A percentile compares a stretch with the other conserved stretches of the same genome.
These are phyloP conservation scores for Bombus waltoni DNA, from an alignment of 1,140 invertebrate genomes.

Conservation along the genomic window DNA sequence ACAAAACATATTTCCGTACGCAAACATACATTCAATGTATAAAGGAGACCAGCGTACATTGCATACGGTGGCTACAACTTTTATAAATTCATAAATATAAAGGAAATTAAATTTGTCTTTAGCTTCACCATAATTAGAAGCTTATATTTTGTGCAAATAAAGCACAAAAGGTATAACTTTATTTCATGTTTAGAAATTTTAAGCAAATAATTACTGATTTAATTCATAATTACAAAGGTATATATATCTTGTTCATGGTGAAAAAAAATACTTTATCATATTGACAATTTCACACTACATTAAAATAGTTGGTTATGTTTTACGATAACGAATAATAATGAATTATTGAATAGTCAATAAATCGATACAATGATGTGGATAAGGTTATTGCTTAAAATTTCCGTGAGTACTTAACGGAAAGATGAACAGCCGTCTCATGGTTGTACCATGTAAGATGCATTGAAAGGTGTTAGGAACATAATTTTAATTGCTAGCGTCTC, in stretches of 20 bases:
- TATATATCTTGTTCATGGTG: no score
- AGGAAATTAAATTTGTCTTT: constrained; percentile 33
- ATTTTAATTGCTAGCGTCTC: constrained; percentile 66
- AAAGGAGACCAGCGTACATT: constrained; percentile 32
- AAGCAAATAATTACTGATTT: constrained; percentile 36
- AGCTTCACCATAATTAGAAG: constrained; percentile 31
- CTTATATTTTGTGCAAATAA: constrained; percentile 30
- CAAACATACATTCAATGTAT: constrained; percentile 47
- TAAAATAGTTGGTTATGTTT: constrained; percentile 24
- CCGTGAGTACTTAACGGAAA: constrained; percentile 49
- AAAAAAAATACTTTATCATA: background rate
- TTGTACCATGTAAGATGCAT: constrained; percentile 58
- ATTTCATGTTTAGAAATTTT: constrained; percentile 39
- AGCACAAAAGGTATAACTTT: constrained; percentile 27
- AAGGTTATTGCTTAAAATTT: constrained; percentile 51
- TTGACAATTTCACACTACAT: background rate
- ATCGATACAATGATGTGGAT: background rate
- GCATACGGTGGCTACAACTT: constrained; percentile 38
- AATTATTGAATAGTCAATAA: constrained; percentile 8
- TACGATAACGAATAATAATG: background rate
- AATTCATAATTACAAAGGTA: background rate
- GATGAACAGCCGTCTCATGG: constrained; percentile 59
- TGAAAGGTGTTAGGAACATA: constrained; percentile 59
- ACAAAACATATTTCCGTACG: constrained; percentile 41
- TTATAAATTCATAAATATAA: constrained; percentile 45